phyloP scores from a whole-genome alignment of 2,888 invertebrate species.

The Scelioninae gen. 1 region DNA sequence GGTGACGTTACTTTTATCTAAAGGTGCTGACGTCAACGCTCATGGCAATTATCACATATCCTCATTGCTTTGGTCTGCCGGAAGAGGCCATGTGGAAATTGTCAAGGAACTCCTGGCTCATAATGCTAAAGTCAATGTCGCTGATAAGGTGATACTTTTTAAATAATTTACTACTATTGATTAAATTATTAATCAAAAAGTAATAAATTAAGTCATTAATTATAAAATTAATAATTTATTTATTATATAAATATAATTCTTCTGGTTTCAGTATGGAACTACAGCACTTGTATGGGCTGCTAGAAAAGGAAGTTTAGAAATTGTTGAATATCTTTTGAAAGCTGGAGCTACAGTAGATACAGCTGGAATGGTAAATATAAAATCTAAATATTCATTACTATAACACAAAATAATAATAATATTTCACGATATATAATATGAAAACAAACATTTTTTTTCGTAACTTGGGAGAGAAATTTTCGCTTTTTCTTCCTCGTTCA shows the following conservation, averaged over 20 bases:
- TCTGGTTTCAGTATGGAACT: constrained; percentile 91
- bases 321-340: constrained; percentile 92
- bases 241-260: constrained; percentile 9
- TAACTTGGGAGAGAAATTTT: no score
- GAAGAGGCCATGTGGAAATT: constrained; percentile 94
- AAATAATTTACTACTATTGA: background rate
- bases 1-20: constrained; percentile 91
- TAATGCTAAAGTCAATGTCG: constrained; percentile 97
- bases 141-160: constrained; percentile 89
- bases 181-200: background rate
- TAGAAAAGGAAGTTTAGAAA: constrained; percentile 93
- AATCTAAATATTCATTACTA: no score
- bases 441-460: no score
- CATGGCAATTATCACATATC: constrained; percentile 98
- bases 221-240: no score
- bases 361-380: constrained; percentile 96
- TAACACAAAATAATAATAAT: no score
- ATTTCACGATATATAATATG: no score
- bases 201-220: no score
- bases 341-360: constrained; percentile 95
- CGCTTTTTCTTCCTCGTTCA: no score
- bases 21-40: constrained; percentile 96
- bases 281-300: constrained; percentile 98
- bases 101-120: constrained; percentile 92
- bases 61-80: constrained; percentile 97